phyloP scores from a whole-genome alignment of 2,113 vertebrate genomes.

The Tiliqua scincoides region DNA sequence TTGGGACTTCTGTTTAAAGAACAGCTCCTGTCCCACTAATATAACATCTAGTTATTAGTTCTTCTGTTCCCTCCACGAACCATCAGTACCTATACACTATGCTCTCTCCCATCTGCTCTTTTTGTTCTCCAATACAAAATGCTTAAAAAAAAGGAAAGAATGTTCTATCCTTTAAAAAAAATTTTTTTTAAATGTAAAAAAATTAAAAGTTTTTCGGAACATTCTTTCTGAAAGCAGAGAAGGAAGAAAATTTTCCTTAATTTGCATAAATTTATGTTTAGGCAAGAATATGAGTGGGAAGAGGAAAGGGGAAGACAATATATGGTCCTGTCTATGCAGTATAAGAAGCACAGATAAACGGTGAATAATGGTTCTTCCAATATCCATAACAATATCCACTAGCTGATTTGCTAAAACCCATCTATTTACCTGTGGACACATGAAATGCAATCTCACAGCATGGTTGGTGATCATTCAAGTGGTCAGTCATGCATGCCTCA shows the following conservation, averaged over 20 bases:
- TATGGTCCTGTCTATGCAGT: not conserved
- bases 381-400: not conserved
- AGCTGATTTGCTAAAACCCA: not conserved
- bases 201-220: no score
- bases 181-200: not conserved
- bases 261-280: not conserved
- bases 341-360: not conserved
- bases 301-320: not conserved
- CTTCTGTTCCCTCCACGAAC: not conserved
- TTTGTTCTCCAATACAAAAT: not conserved
- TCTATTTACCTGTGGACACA: not conserved
- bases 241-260: not conserved
- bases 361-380: not conserved
- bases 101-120: not conserved
- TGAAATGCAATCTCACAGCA: not conserved
- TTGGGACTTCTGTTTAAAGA: no score
- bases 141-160: not conserved
- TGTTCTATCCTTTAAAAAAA: not conserved
- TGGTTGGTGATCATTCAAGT: not conserved
- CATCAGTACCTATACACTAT: not conserved
- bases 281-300: not conserved
- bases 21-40: not conserved
- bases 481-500: not conserved
- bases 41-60: not conserved
- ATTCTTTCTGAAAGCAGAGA: no score